These are phyloP conservation scores for Mamestra configurata DNA, from an alignment of 1,140 invertebrate species.

Conservation along the genomic window DNA sequence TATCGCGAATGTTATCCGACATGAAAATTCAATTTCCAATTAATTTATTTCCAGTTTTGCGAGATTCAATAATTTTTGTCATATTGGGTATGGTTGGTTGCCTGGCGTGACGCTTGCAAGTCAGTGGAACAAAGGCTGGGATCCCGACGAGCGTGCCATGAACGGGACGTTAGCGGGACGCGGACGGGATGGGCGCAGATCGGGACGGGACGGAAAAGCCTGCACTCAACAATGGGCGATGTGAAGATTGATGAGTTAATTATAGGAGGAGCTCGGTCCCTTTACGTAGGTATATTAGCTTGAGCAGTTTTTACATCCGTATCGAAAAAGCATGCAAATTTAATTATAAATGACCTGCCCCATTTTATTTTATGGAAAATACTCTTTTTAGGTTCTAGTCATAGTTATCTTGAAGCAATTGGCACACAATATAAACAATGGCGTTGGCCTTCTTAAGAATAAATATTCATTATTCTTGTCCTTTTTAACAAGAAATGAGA, in stretches of 20 bases:
- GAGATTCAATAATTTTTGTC: constrained; percentile 34
- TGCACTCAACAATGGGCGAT: constrained; percentile 21
- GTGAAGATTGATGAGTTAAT: constrained; percentile 45
- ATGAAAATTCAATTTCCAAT: constrained; percentile 27
- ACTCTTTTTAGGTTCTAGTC: too few species aligned
- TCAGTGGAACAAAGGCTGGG: constrained; percentile 13
- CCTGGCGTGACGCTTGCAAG: not conserved
- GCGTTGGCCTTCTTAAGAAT: not conserved
- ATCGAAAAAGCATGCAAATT: not conserved
- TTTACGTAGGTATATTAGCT: not conserved
- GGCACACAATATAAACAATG: too few species aligned
- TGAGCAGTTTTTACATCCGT: not conserved
- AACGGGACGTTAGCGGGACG: not conserved
- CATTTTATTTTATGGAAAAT: not conserved
- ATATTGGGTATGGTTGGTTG: not conserved
- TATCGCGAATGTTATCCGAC: not conserved
- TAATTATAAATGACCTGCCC: too few species aligned
- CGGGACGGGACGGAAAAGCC: not conserved
- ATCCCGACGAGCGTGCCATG: not conserved
- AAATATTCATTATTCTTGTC: not conserved
- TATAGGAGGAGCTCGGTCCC: constrained; percentile 18
- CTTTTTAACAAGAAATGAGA: not conserved
- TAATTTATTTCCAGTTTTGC: constrained; percentile 17
- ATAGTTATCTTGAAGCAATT: too few species aligned
- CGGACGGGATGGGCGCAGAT: not conserved